phyloP scores from a whole-genome alignment of 2,888 invertebrate species.

The Dermolepida albohirtum region DNA sequence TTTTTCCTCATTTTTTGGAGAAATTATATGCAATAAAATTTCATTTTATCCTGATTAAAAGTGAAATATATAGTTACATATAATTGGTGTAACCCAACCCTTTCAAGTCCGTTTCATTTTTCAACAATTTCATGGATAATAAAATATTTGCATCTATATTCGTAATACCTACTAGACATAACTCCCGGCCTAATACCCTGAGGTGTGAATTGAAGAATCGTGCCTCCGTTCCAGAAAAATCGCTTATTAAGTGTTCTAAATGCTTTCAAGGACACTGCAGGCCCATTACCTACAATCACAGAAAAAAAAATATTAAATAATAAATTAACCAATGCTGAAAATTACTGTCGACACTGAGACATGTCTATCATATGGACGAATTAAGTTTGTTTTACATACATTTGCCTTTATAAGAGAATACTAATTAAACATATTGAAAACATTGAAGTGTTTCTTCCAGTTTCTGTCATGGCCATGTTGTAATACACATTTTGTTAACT shows the following conservation, averaged over 20 bases:
- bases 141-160: no score
- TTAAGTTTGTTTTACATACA: no score
- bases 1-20: neutral
- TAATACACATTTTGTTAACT: no score
- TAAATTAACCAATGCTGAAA: neutral
- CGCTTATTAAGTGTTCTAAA: conserved; percentile 80
- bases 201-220: conserved; percentile 81
- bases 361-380: no score
- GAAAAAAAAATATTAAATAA: conserved; percentile 8
- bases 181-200: conserved; percentile 82
- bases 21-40: neutral
- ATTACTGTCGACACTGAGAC: no score
- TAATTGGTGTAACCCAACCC: neutral
- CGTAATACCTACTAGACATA: conserved; percentile 75
- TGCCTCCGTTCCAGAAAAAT: conserved; percentile 82
- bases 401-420: no score
- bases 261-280: conserved; percentile 81
- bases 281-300: conserved; percentile 72
- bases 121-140: no score
- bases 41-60: no score
- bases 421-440: no score
- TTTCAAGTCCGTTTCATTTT: neutral
- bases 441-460: no score
- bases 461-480: no score
- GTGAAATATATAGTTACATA: no score